phyloP scores from a whole-genome alignment of 2,888 invertebrate genomes.

The Melanostoma mellinum region DNA sequence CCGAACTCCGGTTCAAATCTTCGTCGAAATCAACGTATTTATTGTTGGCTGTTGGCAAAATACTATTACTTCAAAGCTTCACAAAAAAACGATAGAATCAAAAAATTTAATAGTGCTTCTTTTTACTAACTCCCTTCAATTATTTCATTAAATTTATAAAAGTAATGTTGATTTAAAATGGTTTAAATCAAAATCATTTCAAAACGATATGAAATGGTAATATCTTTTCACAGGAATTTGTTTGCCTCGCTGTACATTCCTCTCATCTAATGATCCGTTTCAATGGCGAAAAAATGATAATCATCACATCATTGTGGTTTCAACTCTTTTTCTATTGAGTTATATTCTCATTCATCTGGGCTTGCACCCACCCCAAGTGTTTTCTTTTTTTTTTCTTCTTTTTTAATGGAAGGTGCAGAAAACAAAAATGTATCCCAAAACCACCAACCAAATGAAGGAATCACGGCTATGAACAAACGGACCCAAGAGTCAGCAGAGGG shows the following conservation, averaged over 20 bases:
- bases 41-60: too few species aligned
- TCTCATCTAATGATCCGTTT: conserved; percentile 56
- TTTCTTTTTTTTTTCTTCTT: background rate
- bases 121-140: too few species aligned
- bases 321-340: conserved; percentile 52
- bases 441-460: conserved; percentile 61
- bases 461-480: conserved; percentile 58
- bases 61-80: too few species aligned
- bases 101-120: too few species aligned
- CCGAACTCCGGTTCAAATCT: too few species aligned
- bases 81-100: too few species aligned
- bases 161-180: too few species aligned
- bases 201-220: too few species aligned
- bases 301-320: conserved; percentile 48
- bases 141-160: too few species aligned
- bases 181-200: too few species aligned
- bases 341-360: conserved; percentile 38
- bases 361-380: conserved; percentile 22
- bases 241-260: conserved; percentile 51
- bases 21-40: too few species aligned
- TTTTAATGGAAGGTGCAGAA: conserved; percentile 22
- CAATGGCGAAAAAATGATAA: conserved; percentile 53
- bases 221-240: background rate
- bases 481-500: conserved; percentile 1
- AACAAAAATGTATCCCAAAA: conserved; percentile 36